Evolutionary conservation across 2,113 vertebrate species (phyloP).

Genomic region (Poecile atricapillus): DNA sequence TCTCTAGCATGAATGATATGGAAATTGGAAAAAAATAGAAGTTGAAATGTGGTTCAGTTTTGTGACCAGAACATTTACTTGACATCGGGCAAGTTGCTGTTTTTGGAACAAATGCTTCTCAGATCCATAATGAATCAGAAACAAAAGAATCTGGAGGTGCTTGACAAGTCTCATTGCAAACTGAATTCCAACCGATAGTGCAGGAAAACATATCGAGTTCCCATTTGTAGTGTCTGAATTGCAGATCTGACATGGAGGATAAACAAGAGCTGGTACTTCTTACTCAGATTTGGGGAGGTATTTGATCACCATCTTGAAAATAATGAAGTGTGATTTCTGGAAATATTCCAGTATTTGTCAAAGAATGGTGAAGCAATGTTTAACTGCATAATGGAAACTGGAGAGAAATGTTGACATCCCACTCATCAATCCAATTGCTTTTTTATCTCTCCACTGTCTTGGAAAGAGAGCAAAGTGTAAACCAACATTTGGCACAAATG

Average conservation of each 20-base stretch:
- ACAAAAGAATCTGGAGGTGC: background rate
- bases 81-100: background rate
- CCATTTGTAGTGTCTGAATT: constrained; percentile 52
- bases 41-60: background rate
- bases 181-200: background rate
- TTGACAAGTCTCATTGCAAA: background rate
- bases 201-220: background rate
- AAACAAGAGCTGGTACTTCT: constrained; percentile 12
- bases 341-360: constrained; percentile 36
- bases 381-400: constrained; percentile 65
- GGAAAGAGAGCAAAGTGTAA: constrained; percentile 70
- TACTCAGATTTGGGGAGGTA: constrained; percentile 20
- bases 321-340: constrained; percentile 68
- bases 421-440: constrained; percentile 54
- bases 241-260: constrained; percentile 31
- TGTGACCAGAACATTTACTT: background rate
- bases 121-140: background rate
- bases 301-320: constrained; percentile 47
- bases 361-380: constrained; percentile 55
- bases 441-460: constrained; percentile 67
- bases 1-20: background rate
- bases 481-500: constrained; percentile 62
- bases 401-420: constrained; percentile 53
- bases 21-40: background rate
- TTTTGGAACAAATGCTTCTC: constrained; percentile 9